phyloP scores from a whole-genome alignment of 2,797 vertebrate genomes.

The Pipistrellus nathusii region DNA sequence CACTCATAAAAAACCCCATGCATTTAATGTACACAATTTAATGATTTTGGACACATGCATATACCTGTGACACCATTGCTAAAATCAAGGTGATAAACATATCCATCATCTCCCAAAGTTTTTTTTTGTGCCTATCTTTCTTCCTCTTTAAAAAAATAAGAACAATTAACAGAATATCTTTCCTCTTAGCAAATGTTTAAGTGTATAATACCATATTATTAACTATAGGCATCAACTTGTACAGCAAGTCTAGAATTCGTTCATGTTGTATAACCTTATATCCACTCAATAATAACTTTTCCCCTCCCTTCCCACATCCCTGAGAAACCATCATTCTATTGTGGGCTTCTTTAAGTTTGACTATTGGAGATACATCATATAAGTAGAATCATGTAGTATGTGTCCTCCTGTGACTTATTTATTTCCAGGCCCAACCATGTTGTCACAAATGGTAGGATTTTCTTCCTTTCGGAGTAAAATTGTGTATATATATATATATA shows the following conservation, averaged over 20 bases:
- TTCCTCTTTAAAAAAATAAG: not conserved
- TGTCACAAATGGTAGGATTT: not conserved
- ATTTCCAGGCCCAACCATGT: not conserved
- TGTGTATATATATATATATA: not conserved
- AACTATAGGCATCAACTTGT: not conserved
- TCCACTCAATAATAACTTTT: not conserved
- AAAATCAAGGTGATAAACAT: not conserved
- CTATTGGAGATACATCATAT: not conserved
- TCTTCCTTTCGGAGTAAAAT: not conserved
- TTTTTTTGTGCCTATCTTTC: not conserved
- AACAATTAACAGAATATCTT: not conserved
- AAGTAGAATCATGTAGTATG: not conserved
- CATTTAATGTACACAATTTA: not conserved
- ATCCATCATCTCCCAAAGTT: not conserved
- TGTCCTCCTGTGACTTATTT: not conserved
- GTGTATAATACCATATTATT: not conserved
- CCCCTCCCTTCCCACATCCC: not conserved
- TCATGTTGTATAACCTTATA: not conserved
- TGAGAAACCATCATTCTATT: not conserved
- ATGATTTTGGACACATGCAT: not conserved
- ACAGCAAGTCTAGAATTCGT: not conserved
- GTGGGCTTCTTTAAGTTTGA: not conserved
- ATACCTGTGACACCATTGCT: not conserved
- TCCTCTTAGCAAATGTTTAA: not conserved
- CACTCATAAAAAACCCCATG: not conserved